Conservation (phyloP, 2,797 vertebrate genomes). For the Cichlasoma orientale region DNA sequence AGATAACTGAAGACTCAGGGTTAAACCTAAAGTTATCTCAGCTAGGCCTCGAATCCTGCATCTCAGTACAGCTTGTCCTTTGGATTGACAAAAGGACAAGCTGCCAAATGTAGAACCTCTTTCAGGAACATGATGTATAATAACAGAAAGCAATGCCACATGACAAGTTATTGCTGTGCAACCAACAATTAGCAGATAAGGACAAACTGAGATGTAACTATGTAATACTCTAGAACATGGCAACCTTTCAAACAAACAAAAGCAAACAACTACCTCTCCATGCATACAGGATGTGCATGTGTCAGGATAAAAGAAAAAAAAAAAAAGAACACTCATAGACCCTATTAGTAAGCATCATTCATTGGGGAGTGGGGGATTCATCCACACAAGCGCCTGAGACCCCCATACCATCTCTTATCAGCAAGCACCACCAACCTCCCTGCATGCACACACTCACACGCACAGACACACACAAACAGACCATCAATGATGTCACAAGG, state of each 20-base stretch:
- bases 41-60: too few relatives aligned
- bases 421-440: constrained; percentile 70
- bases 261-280: constrained; percentile 1
- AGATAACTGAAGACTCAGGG: too few relatives aligned
- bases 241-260: constrained; percentile 33
- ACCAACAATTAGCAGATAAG: constrained; percentile 10
- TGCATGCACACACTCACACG: constrained; percentile 36
- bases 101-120: too few relatives aligned
- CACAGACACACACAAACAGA: constrained; percentile 42
- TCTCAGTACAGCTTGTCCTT: too few relatives aligned
- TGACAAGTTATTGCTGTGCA: neutral
- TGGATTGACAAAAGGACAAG: too few relatives aligned
- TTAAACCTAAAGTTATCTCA: too few relatives aligned
- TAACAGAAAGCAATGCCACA: neutral
- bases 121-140: neutral
- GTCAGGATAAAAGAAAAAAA: neutral
- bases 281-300: neutral
- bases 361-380: constrained; percentile 47
- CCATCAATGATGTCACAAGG: constrained; percentile 79
- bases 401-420: constrained; percentile 73
- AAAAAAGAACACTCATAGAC: constrained; percentile 17
- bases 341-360: constrained; percentile 68
- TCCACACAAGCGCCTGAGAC: constrained; percentile 50
- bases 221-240: neutral
- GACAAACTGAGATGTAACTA: constrained; percentile 28